Conservation (phyloP, 2,797 vertebrate species). For the Rhinichthys osculus region DNA sequence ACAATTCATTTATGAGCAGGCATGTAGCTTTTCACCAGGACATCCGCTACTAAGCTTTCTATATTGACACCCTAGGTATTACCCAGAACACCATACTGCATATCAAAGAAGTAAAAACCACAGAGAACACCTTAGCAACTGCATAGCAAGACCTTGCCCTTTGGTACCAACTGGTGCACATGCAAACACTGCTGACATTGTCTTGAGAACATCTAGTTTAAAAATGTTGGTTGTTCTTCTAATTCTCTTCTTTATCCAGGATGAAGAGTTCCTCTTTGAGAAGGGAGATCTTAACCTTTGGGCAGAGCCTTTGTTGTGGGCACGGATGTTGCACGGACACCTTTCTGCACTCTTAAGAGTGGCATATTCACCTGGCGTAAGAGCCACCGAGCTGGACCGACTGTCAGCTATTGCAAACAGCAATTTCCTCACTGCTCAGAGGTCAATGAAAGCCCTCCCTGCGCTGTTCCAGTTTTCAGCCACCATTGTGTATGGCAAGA, state of each 20-base stretch:
- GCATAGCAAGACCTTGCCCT: background rate
- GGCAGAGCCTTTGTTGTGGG: conserved; percentile 87
- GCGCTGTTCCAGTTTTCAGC: conserved; percentile 84
- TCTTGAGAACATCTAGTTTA: background rate
- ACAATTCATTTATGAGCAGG: background rate
- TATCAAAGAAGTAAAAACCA: conserved; percentile 12
- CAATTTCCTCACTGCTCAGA: conserved; percentile 64
- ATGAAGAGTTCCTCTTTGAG: conserved; percentile 91
- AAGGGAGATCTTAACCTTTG: conserved; percentile 93
- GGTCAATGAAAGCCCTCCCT: conserved; percentile 77
- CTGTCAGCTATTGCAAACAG: conserved; percentile 70
- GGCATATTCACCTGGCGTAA: conserved; percentile 20
- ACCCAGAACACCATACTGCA: background rate
- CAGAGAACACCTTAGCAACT: background rate
- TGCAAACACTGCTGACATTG: background rate
- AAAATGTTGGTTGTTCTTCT: background rate
- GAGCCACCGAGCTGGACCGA: conserved; percentile 59
- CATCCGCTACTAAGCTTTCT: background rate
- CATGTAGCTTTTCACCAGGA: background rate
- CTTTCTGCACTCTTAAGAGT: conserved; percentile 68
- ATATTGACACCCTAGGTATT: background rate
- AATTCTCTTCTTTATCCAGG: conserved; percentile 70
- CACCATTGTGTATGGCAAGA: conserved; percentile 80
- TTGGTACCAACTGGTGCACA: background rate
- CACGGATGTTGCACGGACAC: conserved; percentile 81